phyloP scores from a whole-genome alignment of 2,797 vertebrate species.

The Brachyrhaphis roseni region DNA sequence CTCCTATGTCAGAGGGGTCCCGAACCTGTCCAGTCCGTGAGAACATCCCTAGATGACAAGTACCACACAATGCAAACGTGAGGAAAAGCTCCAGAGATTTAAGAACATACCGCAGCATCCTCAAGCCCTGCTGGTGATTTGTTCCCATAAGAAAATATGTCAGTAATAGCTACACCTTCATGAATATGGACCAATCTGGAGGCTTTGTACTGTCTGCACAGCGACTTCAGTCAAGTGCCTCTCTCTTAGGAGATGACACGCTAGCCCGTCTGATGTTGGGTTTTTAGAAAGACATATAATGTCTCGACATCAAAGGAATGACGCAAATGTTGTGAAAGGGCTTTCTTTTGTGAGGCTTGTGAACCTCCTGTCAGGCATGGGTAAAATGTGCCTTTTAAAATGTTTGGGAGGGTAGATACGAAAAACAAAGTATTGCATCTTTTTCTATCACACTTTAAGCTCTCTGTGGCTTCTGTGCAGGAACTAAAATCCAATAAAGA shows the following conservation, averaged over 20 bases:
- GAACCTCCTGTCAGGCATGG: slow-evolving; percentile 70
- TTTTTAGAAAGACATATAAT: slow-evolving; percentile 67
- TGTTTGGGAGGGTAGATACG: slow-evolving; percentile 58
- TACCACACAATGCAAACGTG: slow-evolving; percentile 61
- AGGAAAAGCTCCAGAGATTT: slow-evolving; percentile 65
- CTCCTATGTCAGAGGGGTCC: neutral
- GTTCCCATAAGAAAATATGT: slow-evolving; percentile 83
- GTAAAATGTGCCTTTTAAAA: slow-evolving; percentile 70
- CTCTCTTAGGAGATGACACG: slow-evolving; percentile 76
- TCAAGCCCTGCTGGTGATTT: slow-evolving; percentile 72
- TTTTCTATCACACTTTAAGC: slow-evolving; percentile 60
- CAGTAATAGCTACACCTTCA: slow-evolving; percentile 81
- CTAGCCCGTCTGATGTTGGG: slow-evolving; percentile 68
- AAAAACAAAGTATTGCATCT: slow-evolving; percentile 63
- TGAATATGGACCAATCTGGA: slow-evolving; percentile 75
- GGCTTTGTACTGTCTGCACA: slow-evolving; percentile 77
- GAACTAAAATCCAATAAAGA: slow-evolving; percentile 61
- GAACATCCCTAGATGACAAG: slow-evolving; percentile 50
- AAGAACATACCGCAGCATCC: slow-evolving; percentile 40
- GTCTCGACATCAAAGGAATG: slow-evolving; percentile 77
- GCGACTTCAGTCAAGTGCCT: slow-evolving; percentile 77
- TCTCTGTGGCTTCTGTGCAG: slow-evolving; percentile 69
- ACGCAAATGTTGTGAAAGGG: slow-evolving; percentile 80
- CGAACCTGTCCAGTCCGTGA: slow-evolving; percentile 36
- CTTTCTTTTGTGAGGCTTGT: slow-evolving; percentile 72